phyloP scores from a whole-genome alignment of 2,888 invertebrate species.

The Eugnorisma glareosa region DNA sequence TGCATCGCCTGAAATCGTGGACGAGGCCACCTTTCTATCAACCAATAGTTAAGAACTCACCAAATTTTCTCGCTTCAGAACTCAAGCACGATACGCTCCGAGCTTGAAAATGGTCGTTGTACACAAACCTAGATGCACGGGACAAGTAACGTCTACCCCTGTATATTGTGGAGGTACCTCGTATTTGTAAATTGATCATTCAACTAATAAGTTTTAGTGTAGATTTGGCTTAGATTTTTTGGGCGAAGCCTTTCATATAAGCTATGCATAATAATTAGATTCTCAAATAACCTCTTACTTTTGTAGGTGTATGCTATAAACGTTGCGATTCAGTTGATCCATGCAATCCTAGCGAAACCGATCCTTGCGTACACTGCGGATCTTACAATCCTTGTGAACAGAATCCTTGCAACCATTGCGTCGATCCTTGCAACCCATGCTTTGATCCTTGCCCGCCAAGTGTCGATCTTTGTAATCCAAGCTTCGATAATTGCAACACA shows the following conservation, averaged over 20 bases:
- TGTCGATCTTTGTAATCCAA: slow-evolving; percentile 15
- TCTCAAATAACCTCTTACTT: slow-evolving; percentile 27
- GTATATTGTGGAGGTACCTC: slow-evolving; percentile 80
- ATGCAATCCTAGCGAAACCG: slow-evolving; percentile 12
- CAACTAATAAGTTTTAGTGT: neutral
- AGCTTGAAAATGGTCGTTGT: slow-evolving; percentile 85
- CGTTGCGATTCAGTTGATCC: slow-evolving; percentile 62
- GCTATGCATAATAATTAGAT: neutral
- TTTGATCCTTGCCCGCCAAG: slow-evolving; percentile 5
- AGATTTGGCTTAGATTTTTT: slow-evolving; percentile 27
- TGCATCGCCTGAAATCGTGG: neutral
- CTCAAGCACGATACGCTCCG: slow-evolving; percentile 70
- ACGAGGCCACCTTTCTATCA: neutral
- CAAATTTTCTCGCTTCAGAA: slow-evolving; percentile 86
- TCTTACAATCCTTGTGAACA: slow-evolving; percentile 31
- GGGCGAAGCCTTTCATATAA: neutral
- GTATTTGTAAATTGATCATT: slow-evolving; percentile 40
- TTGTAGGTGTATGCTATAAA: slow-evolving; percentile 79
- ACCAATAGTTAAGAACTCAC: slow-evolving; percentile 75
- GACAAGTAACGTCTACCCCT: slow-evolving; percentile 75
- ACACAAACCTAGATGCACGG: slow-evolving; percentile 78
- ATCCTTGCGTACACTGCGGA: slow-evolving; percentile 55
- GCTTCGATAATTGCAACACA: slow-evolving; percentile 3
- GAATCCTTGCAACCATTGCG: slow-evolving; percentile 32
- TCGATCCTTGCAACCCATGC: slow-evolving; percentile 21